phyloP scores from a whole-genome alignment of 2,113 vertebrate genomes.

The Falcunculus frontatus region DNA sequence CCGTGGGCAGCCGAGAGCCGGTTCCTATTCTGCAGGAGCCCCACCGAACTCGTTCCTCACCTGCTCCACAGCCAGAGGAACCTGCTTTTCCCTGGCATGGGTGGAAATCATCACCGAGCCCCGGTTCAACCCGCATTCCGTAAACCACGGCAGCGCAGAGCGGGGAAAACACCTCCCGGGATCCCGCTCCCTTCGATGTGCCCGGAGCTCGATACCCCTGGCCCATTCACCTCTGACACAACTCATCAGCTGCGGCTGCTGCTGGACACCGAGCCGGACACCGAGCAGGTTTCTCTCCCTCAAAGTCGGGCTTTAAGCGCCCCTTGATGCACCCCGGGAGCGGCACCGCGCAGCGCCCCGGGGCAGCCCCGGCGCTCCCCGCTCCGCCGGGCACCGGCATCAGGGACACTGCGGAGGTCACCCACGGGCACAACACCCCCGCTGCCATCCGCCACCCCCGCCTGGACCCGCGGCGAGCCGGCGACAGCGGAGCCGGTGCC shows the following conservation, averaged over 20 bases:
- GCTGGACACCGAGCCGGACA: not conserved
- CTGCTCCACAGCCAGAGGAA: not conserved
- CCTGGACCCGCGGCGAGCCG: not conserved
- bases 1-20: not conserved
- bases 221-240: accelerated
- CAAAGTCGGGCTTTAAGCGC: accelerated
- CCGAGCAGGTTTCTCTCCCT: not conserved
- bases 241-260: not conserved
- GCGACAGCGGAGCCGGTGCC: not conserved
- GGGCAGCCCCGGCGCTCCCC: not conserved
- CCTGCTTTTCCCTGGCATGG: not conserved
- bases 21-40: not conserved
- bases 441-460: not conserved
- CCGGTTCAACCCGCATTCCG: not conserved
- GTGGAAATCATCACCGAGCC: not conserved
- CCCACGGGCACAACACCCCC: not conserved
- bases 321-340: not conserved
- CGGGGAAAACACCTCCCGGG: not conserved
- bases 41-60: not conserved
- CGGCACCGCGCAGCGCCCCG: not conserved
- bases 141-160: not conserved
- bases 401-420: not conserved
- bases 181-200: not conserved
- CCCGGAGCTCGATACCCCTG: not conserved
- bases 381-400: not conserved